Base-by-base conservation (phyloP, 2,888 invertebrate genomes). In the Baccha elongata region DNA sequence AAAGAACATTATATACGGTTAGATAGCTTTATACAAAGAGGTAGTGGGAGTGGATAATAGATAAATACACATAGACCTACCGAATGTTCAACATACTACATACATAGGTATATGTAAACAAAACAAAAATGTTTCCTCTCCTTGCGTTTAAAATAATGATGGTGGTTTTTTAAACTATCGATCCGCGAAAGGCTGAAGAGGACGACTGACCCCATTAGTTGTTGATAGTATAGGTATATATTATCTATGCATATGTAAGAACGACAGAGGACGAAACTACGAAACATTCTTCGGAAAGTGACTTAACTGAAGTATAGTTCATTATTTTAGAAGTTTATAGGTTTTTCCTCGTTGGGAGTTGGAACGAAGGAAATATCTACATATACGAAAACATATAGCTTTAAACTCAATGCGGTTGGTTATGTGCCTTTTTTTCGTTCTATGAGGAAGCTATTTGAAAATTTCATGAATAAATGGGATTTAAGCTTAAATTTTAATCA, bases 401-500 rank as follows among this genome's bases (percentile, higher is more conserved):
- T 73, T 35, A 35, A 44, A 46, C 64, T 72, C 23, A 62, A 29
- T 19, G 72, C 26, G 15, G 15, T 35, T 17, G 58, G 58, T 17
- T 21, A 5, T 26, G 58, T 8, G 35, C 29, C 19, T 23, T 62
- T 21, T 64, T 64, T 52, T 4, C 15, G 15, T 23, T 15, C 8
- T 19, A 11, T 13, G 19, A 26, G 13, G 15, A 44, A 37, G 32
- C 23, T 55, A 10, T 40, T 67, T 60, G 50, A 32, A 58, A 74
- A 58, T 48, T 55, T 21, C 73, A 58, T 68, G 68, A 68, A 75
- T 68, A 75, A 65, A 29, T 65, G 52, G 55, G 32, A 21, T 37
- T 29, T 48, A 55, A 65, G 65, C 73, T 55, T 53, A 73, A 64
- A 67, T 58, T 74, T 65, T 58, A 74, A 74, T 74, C 74, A 50